Evolutionary conservation across 2,113 vertebrate genomes (phyloP).

Genomic region (Neopipo cinnamomea): DNA sequence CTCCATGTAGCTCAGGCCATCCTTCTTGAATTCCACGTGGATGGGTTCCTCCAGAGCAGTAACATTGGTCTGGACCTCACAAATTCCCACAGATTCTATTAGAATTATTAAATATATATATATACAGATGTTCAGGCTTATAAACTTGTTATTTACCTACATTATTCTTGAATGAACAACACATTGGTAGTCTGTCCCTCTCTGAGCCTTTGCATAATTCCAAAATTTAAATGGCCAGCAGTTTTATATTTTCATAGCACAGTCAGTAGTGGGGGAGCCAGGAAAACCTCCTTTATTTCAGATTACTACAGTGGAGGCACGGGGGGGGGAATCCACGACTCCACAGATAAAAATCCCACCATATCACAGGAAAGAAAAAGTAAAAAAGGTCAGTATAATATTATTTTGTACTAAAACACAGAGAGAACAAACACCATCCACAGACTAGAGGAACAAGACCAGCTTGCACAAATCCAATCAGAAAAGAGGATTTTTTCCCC

Average conservation of each 20-base stretch:
- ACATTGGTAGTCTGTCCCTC: neutral
- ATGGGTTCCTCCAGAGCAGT: conserved; percentile 62
- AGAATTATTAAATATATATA: neutral
- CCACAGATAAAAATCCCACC: neutral
- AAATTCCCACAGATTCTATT: conserved; percentile 70
- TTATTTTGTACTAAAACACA: neutral
- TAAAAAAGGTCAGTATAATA: fast-evolving
- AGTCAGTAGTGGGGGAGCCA: neutral
- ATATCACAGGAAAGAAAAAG: neutral
- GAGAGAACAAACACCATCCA: neutral
- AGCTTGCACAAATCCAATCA: neutral
- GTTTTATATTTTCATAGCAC: neutral
- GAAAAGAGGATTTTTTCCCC: neutral
- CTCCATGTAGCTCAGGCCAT: conserved; percentile 86
- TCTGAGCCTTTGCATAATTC: neutral
- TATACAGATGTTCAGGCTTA: neutral
- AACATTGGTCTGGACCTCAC: conserved; percentile 81
- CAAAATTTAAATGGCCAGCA: neutral
- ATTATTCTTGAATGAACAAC: neutral
- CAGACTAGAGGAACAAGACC: neutral
- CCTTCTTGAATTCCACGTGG: conserved; percentile 81
- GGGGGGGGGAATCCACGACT: neutral
- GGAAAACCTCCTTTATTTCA: neutral
- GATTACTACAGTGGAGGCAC: neutral
- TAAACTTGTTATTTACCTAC: neutral